Base-by-base conservation (phyloP, 2,113 vertebrate genomes). In the Procavia capensis region DNA sequence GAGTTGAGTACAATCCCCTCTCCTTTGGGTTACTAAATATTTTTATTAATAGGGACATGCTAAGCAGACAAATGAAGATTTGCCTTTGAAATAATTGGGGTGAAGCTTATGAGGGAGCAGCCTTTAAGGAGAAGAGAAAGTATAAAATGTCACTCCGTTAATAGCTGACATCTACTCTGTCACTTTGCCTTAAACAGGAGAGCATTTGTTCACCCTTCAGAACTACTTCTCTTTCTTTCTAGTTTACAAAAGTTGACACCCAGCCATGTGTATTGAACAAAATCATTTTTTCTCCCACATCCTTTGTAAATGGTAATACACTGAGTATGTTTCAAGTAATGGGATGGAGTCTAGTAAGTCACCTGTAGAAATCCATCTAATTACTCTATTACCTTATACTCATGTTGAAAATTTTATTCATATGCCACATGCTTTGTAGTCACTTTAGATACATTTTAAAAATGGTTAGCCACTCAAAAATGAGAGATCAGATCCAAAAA, bases 1-100 rank as follows among this genome's bases (percentile, higher is more conserved):
- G 25, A 61, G 72, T 81, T 70, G 31, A 76, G 68, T 82, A 29
- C 63, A 97, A n/a, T 31, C 83, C 91, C 95, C 39, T 97, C 95
- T 94, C 34, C 61, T 88, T 75, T 84, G 91, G 34, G 5, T 22
- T 70, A 50, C 72, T 84, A 25, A 36, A 70, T 86, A 34, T 78
- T 94, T 97, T 91, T 72, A 27, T 88, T 50, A 86, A 90, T 63
- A 29, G 41, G 76, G 75, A 92, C 59, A 29, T 5, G 74, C 79
- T 94, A 68, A 93, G 0, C 0, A 31, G 64, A 78, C 75, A 0
- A 13, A 74, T 76, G 64, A 85, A 66, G 91, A 57, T 95, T 20
- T 83, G 45, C 78, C 92, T 87, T 64, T 74, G 76, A 1, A 14
- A 24, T 17, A 75, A 76, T 57, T 91, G 36, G 57, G 31, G 61